Evolutionary conservation across 2,888 invertebrate species (phyloP), one percentile per base, ranked within the genome.

Genomic region (Dolomedes plantarius): DNA sequence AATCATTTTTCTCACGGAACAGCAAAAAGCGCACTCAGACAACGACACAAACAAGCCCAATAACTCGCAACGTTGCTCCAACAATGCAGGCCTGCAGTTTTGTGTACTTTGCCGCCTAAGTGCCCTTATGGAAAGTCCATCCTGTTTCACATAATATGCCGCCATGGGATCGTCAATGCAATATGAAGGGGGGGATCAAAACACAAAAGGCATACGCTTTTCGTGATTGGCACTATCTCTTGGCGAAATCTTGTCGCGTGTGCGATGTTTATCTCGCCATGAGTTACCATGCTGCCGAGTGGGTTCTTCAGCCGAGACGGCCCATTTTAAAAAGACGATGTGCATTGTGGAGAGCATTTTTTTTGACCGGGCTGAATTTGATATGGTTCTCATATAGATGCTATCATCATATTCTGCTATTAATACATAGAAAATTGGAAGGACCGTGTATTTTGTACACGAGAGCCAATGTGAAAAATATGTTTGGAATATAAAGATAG

Each of bases 181-280:
- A 75, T 71, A 75, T 11, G 74, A 81, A 32, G 67, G 67, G 29
- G 19, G 65, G 67, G 31, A 41, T 23, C 36, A 13, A 41, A 28
- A 46, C 23, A 64, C 39, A 77, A 77, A 76, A 77, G 27, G 31
- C 36, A 31, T n/a, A n/a, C 79, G 31, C 50, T 23, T 31, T 27
- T 31, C 67, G 41, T 69, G 72, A 29, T 56, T 27, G 65, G 36
- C 50, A 31, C 56, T 77, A 83, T 85, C 77, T 78, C 32, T 67
- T 77, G 56, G 73, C 77, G 50, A 73, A 46, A 83, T 83, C 82
- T 82, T 41, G 82, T 27, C 81, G 81, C 83, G 83, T 85, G 83
- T 73, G 73, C 56, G 83, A 85, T 85, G 73, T 62, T 85, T 76
- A 85, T 85, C 83, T 71, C n/a, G 46, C 64, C 64, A n/a, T 46